Percentiles rank a stretch among this genome's conserved stretches.
These are phyloP conservation scores for Galerucella pusilla DNA, from an alignment of 2,888 invertebrate species.

Conservation along the genomic window DNA sequence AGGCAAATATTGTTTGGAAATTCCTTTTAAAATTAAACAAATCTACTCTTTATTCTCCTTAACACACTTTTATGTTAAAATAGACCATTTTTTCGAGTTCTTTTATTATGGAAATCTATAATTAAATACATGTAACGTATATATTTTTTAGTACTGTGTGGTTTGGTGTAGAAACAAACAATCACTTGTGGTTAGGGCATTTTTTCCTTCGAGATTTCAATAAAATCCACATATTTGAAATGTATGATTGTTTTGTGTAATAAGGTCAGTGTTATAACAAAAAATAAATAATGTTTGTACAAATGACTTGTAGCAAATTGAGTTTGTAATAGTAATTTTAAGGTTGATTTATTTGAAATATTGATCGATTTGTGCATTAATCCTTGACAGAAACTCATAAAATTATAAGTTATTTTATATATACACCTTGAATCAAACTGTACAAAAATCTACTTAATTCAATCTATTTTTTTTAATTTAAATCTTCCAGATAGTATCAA, in stretches of 20 bases:
- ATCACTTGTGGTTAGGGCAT: constrained; percentile 26
- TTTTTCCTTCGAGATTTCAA: constrained; percentile 26
- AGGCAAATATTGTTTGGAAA: too few relatives aligned
- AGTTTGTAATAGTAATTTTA: constrained; percentile 21
- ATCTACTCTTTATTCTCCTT: not conserved
- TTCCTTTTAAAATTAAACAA: not conserved
- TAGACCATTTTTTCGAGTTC: not conserved
- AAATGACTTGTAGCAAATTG: constrained; percentile 9
- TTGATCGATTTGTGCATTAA: constrained; percentile 37
- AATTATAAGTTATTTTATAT: constrained; percentile 2
- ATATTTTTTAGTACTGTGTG: constrained; percentile 6
- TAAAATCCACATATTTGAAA: constrained; percentile 37
- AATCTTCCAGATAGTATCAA: too few relatives aligned
- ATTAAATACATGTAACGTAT: constrained; percentile 7
- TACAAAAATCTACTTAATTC: not conserved
- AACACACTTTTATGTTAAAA: not conserved
- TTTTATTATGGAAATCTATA: not conserved
- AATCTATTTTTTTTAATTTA: not conserved
- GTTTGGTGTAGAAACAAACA: constrained; percentile 27
- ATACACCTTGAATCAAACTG: not conserved
- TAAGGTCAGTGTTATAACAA: constrained; percentile 20
- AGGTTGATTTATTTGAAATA: constrained; percentile 32
- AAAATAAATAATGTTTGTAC: constrained; percentile 11
- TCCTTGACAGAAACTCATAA: constrained; percentile 28
- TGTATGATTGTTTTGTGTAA: constrained; percentile 21